These are phyloP conservation scores for Chalcis sispes DNA, from an alignment of 2,888 invertebrate species.

Conservation along the genomic window DNA sequence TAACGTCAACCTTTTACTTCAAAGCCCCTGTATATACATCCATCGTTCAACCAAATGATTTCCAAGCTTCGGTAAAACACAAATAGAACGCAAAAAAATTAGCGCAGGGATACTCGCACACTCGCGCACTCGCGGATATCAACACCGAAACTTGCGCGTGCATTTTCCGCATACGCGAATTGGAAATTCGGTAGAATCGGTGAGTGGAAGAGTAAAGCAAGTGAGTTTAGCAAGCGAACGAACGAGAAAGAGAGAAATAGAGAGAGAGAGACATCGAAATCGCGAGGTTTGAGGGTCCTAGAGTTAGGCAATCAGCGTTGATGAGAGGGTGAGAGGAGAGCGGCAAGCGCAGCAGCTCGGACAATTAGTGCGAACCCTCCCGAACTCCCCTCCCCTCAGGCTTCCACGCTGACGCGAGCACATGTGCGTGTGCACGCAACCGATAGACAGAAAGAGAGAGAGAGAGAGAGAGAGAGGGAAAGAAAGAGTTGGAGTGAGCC, in stretches of 20 bases:
- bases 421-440: background rate
- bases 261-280: constrained; percentile 15
- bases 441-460: no score
- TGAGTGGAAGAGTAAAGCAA: background rate
- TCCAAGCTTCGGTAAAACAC: no score
- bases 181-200: background rate
- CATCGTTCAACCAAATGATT: no score
- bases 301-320: constrained; percentile 76
- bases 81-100: no score
- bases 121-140: no score
- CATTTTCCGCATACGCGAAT: no score
- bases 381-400: background rate
- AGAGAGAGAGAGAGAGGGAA: no score
- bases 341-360: constrained; percentile 60
- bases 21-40: no score
- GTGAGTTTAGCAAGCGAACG: background rate
- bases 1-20: no score
- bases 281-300: constrained; percentile 70
- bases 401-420: background rate
- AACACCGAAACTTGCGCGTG: no score
- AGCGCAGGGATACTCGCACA: no score
- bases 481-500: no score
- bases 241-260: background rate
- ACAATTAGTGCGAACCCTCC: constrained; percentile 73
- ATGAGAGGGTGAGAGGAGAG: constrained; percentile 68